Evolutionary conservation across 2,888 invertebrate genomes (phyloP), one percentile per base, ranked within the genome.

Genomic region (Sinelater perroti): DNA sequence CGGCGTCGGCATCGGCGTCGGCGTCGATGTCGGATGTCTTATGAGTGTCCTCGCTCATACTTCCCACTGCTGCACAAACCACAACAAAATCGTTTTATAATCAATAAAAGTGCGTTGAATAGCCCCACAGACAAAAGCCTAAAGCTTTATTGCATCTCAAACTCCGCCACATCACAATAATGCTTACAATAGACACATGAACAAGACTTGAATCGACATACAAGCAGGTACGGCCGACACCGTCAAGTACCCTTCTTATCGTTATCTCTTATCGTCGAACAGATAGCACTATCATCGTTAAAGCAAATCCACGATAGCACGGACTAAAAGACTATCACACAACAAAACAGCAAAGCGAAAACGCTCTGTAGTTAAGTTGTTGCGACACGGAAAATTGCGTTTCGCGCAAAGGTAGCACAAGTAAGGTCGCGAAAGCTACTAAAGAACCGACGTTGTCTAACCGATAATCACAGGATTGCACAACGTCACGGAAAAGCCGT

Each of bases 201-300:
- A 46, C 33, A 46, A 14, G 21, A 56, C 44, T 50, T 45, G 47
- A 47, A 24, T 59, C 52, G n/a, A 58, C 58, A 59, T 21, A 59
- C 38, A 59, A 53, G 53, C 50, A 55, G 49, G 54, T 54, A 45
- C 54, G 50, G 49, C 44, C 17, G 35, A 31, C 36, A 54, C 49
- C 49, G 40, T 50, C 26, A 21, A 58, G 57, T 47, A 11, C 18
- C 50, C 47, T 58, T 58, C n/a, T n/a, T n/a, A n/a, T n/a, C n/a
- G n/a, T n/a, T n/a, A n/a, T n/a, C n/a, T n/a, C n/a, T n/a, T n/a
- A n/a, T n/a, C n/a, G 53, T 58, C 58, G 46, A 8, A 18, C 13
- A 59, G 54, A 59, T 56, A 56, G 18, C 46, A 45, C 21, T 59
- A 59, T 59, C 59, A 54, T 50, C 55, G 26, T 49, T 49, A 49